Percentiles rank a stretch among this genome's conserved stretches.
phyloP scores from a whole-genome alignment of 2,113 vertebrate genomes.

The Perca fluviatilis region DNA sequence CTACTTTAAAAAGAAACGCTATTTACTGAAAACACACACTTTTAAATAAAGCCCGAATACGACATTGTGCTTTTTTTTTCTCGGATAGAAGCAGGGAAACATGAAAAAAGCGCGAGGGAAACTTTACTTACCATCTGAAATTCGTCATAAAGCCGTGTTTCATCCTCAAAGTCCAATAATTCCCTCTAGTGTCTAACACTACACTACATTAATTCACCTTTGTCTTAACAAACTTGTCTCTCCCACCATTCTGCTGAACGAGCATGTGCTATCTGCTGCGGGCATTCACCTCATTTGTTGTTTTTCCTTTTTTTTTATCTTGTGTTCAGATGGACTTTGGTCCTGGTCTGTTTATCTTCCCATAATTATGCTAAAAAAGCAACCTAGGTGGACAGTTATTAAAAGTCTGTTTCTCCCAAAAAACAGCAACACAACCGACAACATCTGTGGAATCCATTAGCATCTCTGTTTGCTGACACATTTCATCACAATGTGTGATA shows the following conservation, averaged over 20 bases:
- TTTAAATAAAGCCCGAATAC: neutral
- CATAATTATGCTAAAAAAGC: neutral
- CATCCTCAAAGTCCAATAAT: neutral
- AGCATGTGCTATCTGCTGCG: neutral
- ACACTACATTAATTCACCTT: too few relatives aligned
- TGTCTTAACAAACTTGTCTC: neutral
- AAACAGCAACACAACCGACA: neutral
- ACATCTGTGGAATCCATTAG: neutral
- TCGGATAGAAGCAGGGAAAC: neutral
- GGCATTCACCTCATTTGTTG: constrained; percentile 16
- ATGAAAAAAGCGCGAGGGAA: neutral
- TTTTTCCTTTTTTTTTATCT: neutral
- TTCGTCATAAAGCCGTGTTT: constrained; percentile 31
- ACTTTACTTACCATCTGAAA: constrained; percentile 56
- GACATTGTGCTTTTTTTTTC: neutral
- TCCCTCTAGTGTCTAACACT: neutral
- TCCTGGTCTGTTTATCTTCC: constrained; percentile 39
- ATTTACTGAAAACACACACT: neutral
- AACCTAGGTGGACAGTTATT: neutral
- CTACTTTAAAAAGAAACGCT: neutral
- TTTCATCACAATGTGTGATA: neutral
- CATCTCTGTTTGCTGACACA: neutral
- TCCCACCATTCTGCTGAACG: neutral
- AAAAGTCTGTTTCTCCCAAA: neutral
- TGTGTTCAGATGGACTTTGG: constrained; percentile 65